These are phyloP conservation scores for Eristalis intricaria DNA, from an alignment of 2,888 invertebrate genomes.

Conservation along the genomic window DNA sequence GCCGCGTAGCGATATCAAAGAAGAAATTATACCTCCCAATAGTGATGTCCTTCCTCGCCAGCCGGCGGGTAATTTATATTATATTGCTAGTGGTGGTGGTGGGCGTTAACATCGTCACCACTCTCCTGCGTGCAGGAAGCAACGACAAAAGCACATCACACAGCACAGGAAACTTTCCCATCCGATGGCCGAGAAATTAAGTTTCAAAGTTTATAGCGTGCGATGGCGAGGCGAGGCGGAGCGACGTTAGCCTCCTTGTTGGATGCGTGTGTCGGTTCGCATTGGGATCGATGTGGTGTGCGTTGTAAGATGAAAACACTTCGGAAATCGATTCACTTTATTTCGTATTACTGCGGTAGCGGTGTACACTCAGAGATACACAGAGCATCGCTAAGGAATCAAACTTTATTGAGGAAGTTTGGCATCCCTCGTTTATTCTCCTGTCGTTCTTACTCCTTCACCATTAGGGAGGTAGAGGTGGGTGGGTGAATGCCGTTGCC, in stretches of 20 bases:
- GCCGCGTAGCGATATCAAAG: background rate
- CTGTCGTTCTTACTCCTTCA: background rate
- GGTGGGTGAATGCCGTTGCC: background rate
- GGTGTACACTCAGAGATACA: constrained; percentile 1
- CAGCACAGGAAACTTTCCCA: constrained; percentile 24
- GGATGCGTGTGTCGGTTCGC: background rate
- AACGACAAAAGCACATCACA: constrained; percentile 16
- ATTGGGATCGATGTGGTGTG: background rate
- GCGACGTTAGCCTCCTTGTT: background rate
- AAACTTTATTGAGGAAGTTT: constrained; percentile 50
- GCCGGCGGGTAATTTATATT: constrained; percentile 46
- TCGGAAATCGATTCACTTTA: constrained; percentile 40
- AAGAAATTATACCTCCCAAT: constrained; percentile 29
- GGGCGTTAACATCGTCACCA: constrained; percentile 3
- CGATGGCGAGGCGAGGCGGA: background rate
- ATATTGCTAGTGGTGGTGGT: constrained; percentile 17
- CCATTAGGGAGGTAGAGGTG: background rate
- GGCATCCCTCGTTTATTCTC: background rate
- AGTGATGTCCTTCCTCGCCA: constrained; percentile 24
- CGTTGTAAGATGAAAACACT: constrained; percentile 15
- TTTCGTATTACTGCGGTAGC: constrained; percentile 22
- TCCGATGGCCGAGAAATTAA: constrained; percentile 43
- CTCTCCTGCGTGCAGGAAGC: constrained; percentile 31
- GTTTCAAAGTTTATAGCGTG: constrained; percentile 48
- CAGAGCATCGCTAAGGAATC: constrained; percentile 15